These are phyloP conservation scores for Cephus pulcher DNA, from an alignment of 2,888 invertebrate species.

Conservation along the genomic window DNA sequence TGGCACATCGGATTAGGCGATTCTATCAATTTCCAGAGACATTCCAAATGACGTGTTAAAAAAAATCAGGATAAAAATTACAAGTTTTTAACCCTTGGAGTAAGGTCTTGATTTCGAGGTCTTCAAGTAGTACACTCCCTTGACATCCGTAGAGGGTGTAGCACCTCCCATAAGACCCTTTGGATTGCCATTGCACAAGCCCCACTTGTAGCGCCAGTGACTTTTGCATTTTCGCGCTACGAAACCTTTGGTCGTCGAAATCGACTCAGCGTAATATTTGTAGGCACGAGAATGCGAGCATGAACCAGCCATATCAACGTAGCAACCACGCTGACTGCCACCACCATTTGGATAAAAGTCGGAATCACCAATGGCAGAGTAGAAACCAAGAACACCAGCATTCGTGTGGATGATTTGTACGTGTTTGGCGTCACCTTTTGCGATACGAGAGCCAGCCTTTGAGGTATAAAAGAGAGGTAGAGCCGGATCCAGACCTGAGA, in stretches of 20 bases:
- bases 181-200: not conserved
- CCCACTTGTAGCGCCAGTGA: not conserved
- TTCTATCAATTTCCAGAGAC: too few relatives aligned
- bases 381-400: conserved; percentile 55
- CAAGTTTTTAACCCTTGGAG: conserved; percentile 35
- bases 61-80: not conserved
- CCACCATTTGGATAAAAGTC: conserved; percentile 66
- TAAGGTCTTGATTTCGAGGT: conserved; percentile 41
- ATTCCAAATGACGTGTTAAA: too few relatives aligned
- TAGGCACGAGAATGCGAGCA: conserved; percentile 56
- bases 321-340: conserved; percentile 52
- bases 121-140: conserved; percentile 43
- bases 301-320: conserved; percentile 35
- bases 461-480: conserved; percentile 53
- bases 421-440: conserved; percentile 54
- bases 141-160: conserved; percentile 12
- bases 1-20: too few relatives aligned
- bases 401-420: conserved; percentile 65
- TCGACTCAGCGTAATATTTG: conserved; percentile 56
- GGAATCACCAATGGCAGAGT: conserved; percentile 53
- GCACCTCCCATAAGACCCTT: conserved; percentile 12
- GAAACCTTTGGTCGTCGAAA: conserved; percentile 19
- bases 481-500: conserved; percentile 57
- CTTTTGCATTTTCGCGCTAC: not conserved
- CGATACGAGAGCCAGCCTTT: conserved; percentile 45